Evolutionary conservation across 2,888 invertebrate genomes (phyloP).

Genomic region (Melieria omissa): DNA sequence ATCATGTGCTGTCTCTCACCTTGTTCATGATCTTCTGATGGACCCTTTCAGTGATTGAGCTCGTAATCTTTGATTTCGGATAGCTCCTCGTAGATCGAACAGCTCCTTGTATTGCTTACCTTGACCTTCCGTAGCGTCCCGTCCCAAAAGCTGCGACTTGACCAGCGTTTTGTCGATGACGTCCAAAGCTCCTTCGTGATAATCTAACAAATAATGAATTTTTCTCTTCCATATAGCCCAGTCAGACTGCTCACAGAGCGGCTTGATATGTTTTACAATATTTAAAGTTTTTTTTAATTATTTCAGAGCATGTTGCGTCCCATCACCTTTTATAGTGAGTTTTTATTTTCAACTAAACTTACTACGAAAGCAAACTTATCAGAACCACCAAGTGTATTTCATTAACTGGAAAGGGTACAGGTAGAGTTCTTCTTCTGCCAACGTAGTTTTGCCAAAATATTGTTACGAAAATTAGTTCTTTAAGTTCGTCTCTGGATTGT

Average conservation of each 20-base stretch:
- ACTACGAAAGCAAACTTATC: no score
- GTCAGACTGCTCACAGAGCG: slow-evolving; percentile 9
- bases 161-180: slow-evolving; percentile 31
- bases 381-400: no score
- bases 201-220: slow-evolving; percentile 37
- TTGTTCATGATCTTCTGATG: slow-evolving; percentile 51
- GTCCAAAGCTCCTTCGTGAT: slow-evolving; percentile 36
- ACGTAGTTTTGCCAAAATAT: no score
- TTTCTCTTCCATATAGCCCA: slow-evolving; percentile 30
- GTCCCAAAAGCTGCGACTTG: slow-evolving; percentile 26
- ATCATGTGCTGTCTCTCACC: slow-evolving; percentile 54
- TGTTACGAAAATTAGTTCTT: no score
- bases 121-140: slow-evolving; percentile 39
- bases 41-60: slow-evolving; percentile 52
- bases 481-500: no score
- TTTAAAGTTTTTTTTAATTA: slow-evolving; percentile 2
- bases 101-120: slow-evolving; percentile 38
- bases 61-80: slow-evolving; percentile 56
- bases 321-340: no score
- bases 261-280: slow-evolving; percentile 12
- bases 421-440: no score
- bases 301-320: no score
- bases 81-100: slow-evolving; percentile 53
- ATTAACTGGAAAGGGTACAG: no score
- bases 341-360: no score